Evolutionary conservation across 2,797 vertebrate species (phyloP), one percentile per base, ranked within the genome.

Genomic region (Platyrinchus mystaceus): DNA sequence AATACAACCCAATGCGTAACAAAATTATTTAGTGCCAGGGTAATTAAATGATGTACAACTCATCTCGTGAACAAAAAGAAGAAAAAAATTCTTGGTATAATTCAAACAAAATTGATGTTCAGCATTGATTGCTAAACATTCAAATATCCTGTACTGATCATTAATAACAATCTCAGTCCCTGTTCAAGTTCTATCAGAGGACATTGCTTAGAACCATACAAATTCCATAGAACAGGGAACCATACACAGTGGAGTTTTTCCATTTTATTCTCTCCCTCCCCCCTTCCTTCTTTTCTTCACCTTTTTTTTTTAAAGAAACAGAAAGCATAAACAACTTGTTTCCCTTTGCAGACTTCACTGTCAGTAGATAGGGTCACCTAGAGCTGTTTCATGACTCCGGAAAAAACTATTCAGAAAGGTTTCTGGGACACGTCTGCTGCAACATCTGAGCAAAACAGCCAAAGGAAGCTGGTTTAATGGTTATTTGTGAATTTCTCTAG

Each of bases 241-340:
- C 9, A 32, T 3, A 26, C 2, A 26, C 10, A 73, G 37, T 9
- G 6, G 12, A 0, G 53, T 67, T 47, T 55, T 49, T 36, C 18
- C 4, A 8, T 78, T 78, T 75, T 56, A 7, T 84, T 60, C 46
- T 84, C 22, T n/a, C 22, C 22, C 41, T 5, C 28, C 23, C 14
- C 16, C 11, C 7, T 1, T 4, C 0, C 6, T 46, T 28, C 16
- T 11, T 58, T 62, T 68, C 69, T 18, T 15, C 6, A 37, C 3
- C 0, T 18, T 37, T 83, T 71, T 79, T 4, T 83, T 71, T 79
- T 4, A 16, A 66, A 76, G 41, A 77, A 89, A 63, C 4, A 55
- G 50, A 84, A 70, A 47, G 3, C 7, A 64, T n/a, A 43, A 64
- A 32, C 9, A 78, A 30, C 30, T 69, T 66, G 1, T 55, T 94